Percentiles rank a stretch among this genome's conserved stretches.
These are phyloP conservation scores for Palythoa caribaeorum DNA, from an alignment of 92 coral and sea anemone species.

Conservation along the genomic window DNA sequence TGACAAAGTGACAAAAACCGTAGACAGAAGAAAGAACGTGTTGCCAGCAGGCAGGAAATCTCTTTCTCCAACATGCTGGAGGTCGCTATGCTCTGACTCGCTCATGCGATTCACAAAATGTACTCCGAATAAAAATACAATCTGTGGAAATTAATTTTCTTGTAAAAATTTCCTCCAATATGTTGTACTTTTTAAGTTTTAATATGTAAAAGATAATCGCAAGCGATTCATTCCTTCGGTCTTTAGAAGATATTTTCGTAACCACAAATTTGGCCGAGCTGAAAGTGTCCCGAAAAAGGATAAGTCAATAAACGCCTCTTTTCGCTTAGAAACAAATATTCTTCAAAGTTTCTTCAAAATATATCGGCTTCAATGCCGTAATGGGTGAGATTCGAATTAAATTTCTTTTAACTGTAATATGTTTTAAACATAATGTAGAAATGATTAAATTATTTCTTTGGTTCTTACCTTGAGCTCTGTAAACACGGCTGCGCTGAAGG, in stretches of 20 bases:
- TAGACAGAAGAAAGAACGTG: slow-evolving; percentile 37
- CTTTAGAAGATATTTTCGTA: not conserved
- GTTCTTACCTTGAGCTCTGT: slow-evolving; percentile 6
- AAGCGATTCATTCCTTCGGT: not conserved
- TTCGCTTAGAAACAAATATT: not conserved
- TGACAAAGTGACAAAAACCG: slow-evolving; percentile 48
- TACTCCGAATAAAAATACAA: slow-evolving; percentile 16
- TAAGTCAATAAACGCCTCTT: not conserved
- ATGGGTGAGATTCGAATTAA: not conserved
- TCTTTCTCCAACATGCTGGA: slow-evolving; percentile 8
- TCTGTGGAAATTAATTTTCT: not conserved
- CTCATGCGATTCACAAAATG: slow-evolving; percentile 18
- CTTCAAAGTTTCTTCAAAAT: not conserved
- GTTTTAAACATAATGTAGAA: not conserved
- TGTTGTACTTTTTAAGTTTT: not conserved
- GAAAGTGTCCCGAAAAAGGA: slow-evolving; percentile 18
- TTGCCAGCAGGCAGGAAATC: slow-evolving; percentile 42
- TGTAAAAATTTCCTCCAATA: not conserved
- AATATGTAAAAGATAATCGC: not conserved
- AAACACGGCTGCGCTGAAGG: slow-evolving; percentile 14
- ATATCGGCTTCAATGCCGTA: not conserved
- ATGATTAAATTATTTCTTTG: not conserved
- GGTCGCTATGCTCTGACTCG: slow-evolving; percentile 1
- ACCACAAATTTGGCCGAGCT: slow-evolving; percentile 18
- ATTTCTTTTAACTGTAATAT: not conserved